Conservation (phyloP, 2,113 vertebrate species). For the Uria aalge region DNA sequence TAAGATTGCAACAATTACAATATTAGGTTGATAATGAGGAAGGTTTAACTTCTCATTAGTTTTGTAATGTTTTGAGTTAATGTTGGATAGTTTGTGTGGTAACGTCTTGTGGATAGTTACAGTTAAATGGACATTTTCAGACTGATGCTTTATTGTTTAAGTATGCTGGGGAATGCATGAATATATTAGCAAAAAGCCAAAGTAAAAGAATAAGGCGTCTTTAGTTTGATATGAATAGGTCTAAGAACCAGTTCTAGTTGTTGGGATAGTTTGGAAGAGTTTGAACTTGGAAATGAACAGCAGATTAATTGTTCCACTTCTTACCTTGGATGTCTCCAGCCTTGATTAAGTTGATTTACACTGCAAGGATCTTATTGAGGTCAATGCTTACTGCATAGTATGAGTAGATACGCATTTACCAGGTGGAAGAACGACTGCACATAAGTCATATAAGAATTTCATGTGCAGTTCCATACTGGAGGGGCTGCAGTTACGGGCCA, state of each 20-base stretch:
- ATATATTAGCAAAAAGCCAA: not conserved
- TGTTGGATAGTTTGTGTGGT: not conserved
- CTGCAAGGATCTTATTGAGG: not conserved
- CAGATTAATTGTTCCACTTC: not conserved
- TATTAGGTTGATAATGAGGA: not conserved
- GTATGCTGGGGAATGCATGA: not conserved
- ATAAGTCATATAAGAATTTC: not conserved
- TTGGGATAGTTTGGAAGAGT: not conserved
- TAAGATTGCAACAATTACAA: not conserved
- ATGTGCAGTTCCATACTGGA: not conserved
- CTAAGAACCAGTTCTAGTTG: not conserved
- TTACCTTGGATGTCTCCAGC: not conserved
- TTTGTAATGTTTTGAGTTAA: not conserved
- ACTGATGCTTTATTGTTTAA: not conserved
- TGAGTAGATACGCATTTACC: not conserved
- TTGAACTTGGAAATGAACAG: not conserved
- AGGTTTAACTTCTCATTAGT: not conserved
- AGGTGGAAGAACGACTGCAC: not conserved
- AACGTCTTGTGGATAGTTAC: not conserved
- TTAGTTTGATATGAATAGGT: not conserved
- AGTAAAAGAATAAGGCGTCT: not conserved
- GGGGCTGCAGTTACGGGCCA: not conserved
- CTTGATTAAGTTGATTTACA: not conserved
- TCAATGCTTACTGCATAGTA: not conserved
- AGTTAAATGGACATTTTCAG: not conserved